These are phyloP conservation scores for Onychomys leucogaster DNA, from an alignment of 2,797 vertebrate genomes.

Conservation along the genomic window DNA sequence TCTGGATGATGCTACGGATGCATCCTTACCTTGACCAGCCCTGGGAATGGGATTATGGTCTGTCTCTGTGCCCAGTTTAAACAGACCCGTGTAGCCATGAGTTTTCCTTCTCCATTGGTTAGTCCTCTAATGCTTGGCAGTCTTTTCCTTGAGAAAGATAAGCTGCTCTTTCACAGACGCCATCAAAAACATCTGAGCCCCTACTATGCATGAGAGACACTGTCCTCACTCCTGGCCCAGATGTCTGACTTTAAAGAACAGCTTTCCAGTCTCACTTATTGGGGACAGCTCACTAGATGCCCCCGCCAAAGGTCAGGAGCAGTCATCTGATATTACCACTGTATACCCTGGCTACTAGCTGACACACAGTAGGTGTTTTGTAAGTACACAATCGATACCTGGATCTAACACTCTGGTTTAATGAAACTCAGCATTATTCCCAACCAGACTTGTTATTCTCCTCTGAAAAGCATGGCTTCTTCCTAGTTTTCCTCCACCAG, in stretches of 20 bases:
- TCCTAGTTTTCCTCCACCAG: background rate
- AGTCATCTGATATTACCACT: background rate
- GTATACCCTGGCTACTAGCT: background rate
- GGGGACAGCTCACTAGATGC: too few relatives aligned
- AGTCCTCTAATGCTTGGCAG: background rate
- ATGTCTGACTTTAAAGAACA: background rate
- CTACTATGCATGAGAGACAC: accelerated
- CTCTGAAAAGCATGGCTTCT: background rate
- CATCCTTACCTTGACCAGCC: background rate
- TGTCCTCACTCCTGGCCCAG: background rate
- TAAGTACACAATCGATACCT: background rate
- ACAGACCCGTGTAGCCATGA: background rate
- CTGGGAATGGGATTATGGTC: background rate
- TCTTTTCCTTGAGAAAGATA: background rate
- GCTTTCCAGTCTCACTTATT: background rate
- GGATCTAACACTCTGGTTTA: background rate
- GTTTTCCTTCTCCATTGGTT: background rate
- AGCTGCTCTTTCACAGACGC: background rate
- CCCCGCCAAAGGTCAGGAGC: background rate
- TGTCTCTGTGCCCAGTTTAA: background rate
- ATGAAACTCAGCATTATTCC: background rate
- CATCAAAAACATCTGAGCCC: background rate
- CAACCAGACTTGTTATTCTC: background rate
- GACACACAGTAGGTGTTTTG: background rate
- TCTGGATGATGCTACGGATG: background rate